These are phyloP conservation scores for Trichogramma dendrolimi DNA, from an alignment of 2,888 invertebrate species.

Conservation along the genomic window DNA sequence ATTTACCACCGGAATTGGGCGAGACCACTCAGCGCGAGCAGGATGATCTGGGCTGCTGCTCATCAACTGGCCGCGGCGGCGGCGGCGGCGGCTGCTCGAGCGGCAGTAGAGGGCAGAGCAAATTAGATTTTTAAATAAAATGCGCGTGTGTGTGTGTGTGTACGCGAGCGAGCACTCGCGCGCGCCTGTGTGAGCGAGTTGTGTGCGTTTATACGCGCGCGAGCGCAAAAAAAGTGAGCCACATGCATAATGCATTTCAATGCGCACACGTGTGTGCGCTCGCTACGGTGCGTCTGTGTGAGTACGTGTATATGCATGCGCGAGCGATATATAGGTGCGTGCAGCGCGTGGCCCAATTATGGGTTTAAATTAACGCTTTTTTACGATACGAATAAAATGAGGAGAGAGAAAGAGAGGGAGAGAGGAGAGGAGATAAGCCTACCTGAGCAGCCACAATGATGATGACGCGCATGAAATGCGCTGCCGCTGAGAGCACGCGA, in stretches of 20 bases:
- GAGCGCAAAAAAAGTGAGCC: neutral
- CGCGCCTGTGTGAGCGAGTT: too few species aligned
- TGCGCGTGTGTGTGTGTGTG: neutral
- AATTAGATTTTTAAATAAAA: slow-evolving; percentile 27
- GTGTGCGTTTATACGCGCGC: neutral
- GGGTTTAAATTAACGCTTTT: neutral
- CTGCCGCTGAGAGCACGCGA: neutral
- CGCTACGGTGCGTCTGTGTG: too few species aligned
- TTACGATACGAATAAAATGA: neutral
- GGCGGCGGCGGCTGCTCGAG: slow-evolving; percentile 52
- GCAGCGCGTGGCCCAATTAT: slow-evolving; percentile 20
- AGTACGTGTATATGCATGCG: too few species aligned
- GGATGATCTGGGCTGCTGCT: slow-evolving; percentile 56
- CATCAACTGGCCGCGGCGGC: slow-evolving; percentile 48
- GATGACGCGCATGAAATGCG: slow-evolving; percentile 43
- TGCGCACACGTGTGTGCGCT: neutral
- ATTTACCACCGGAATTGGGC: slow-evolving; percentile 72
- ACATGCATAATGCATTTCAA: neutral
- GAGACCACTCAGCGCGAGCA: slow-evolving; percentile 63
- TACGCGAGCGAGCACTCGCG: neutral
- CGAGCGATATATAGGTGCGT: too few species aligned
- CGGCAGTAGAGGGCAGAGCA: neutral
- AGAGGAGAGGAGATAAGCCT: slow-evolving; percentile 48
- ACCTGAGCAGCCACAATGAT: slow-evolving; percentile 49
- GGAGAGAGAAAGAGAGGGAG: slow-evolving; percentile 13